Percentiles rank a stretch among this genome's conserved stretches.
Evolutionary conservation across 2,888 invertebrate species (phyloP).

Genomic region (Drosophila emarginata): DNA sequence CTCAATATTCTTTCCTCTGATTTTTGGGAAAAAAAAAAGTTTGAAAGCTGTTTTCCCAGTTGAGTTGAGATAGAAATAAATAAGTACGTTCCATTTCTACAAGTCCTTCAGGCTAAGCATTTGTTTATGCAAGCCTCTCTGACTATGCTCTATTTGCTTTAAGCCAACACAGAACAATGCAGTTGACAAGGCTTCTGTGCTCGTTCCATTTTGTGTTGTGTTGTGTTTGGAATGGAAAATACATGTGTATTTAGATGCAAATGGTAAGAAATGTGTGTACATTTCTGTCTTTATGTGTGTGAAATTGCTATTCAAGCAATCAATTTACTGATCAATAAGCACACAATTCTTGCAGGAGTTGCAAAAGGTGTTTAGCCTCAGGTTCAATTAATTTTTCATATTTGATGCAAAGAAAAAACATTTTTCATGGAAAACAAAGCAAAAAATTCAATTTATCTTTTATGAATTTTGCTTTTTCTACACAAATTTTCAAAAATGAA

Average conservation of each 20-base stretch:
- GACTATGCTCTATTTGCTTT: constrained; percentile 33
- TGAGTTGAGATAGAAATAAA: constrained; percentile 44
- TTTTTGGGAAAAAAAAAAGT: not conserved
- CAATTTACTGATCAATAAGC: constrained; percentile 32
- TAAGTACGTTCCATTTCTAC: constrained; percentile 15
- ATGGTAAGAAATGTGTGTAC: constrained; percentile 20
- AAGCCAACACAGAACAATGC: constrained; percentile 21
- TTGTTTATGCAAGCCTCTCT: constrained; percentile 14
- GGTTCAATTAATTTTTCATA: constrained; percentile 9
- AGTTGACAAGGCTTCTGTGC: constrained; percentile 8
- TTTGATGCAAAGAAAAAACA: not conserved
- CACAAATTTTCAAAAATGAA: constrained; percentile 13
- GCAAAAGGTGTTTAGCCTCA: not conserved
- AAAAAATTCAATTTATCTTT: constrained; percentile 32
- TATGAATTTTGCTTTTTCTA: not conserved
- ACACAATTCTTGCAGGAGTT: not conserved
- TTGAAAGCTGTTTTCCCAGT: constrained; percentile 19
- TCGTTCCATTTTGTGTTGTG: not conserved
- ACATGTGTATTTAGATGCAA: constrained; percentile 13
- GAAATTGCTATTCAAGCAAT: constrained; percentile 34
- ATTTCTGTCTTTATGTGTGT: constrained; percentile 24
- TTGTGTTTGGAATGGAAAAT: not conserved
- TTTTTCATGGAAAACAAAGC: constrained; percentile 19
- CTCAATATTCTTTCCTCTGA: not conserved
- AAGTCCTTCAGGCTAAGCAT: constrained; percentile 39